Conservation (phyloP, 2,797 vertebrate species). For the Sphenopsis melanotis region DNA sequence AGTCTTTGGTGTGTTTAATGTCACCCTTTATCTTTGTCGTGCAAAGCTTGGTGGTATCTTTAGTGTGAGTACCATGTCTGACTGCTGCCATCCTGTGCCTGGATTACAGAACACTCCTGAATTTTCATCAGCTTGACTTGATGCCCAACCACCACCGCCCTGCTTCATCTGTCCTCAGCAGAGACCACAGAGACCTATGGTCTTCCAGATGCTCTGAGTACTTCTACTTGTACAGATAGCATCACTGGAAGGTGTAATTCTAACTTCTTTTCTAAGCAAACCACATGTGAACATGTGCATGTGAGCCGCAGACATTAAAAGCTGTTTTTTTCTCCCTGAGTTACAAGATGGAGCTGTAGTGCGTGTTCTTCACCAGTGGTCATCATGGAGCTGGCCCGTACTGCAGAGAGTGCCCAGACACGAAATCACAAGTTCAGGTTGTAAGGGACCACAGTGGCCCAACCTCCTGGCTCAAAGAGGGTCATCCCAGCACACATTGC, state of each 20-base stretch:
- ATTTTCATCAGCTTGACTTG: not conserved
- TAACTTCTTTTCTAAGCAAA: not conserved
- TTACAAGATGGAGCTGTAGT: not conserved
- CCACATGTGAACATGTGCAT: fast-evolving
- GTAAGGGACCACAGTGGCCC: not conserved
- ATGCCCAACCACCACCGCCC: not conserved
- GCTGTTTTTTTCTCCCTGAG: fast-evolving
- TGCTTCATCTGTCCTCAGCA: not conserved
- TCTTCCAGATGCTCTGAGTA: not conserved
- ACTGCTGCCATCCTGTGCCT: not conserved
- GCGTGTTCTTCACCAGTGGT: not conserved
- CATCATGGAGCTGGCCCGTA: not conserved
- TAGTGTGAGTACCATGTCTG: not conserved
- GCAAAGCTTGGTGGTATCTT: not conserved
- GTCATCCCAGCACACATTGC: not conserved
- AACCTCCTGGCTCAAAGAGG: not conserved
- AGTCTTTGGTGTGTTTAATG: not conserved
- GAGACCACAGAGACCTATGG: not conserved
- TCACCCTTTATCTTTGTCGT: not conserved
- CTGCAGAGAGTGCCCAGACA: not conserved
- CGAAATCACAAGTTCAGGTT: not conserved
- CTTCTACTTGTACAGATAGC: not conserved
- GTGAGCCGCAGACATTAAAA: not conserved
- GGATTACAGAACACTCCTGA: not conserved
- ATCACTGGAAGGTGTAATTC: not conserved